A percentile compares a stretch with the other conserved stretches of the same genome.
These are phyloP conservation scores for Helleia helle DNA, from an alignment of 2,888 invertebrate genomes.

Conservation along the genomic window DNA sequence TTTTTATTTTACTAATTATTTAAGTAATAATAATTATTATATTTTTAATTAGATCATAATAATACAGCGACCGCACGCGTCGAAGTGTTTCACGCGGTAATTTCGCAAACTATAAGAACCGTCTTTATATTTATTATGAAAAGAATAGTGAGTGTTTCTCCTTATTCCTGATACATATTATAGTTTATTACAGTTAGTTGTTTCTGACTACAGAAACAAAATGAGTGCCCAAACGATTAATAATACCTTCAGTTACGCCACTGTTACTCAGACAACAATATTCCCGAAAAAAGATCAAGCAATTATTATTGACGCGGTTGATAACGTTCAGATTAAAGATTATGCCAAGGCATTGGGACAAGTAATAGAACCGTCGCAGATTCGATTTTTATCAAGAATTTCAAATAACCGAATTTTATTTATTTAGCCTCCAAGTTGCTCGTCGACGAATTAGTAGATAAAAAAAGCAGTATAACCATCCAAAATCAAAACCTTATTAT, in stretches of 20 bases:
- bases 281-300: constrained; percentile 15
- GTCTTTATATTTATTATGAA: no score
- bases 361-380: constrained; percentile 11
- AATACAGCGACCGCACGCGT: no score
- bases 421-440: constrained; percentile 9
- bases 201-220: not conserved
- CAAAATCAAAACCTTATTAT: constrained; percentile 6
- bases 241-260: constrained; percentile 7
- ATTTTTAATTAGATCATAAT: no score
- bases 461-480: not conserved
- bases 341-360: constrained; percentile 10
- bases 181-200: not conserved
- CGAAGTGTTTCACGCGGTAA: no score
- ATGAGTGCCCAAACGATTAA: not conserved
- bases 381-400: constrained; percentile 13
- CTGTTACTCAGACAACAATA: constrained; percentile 7
- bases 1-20: no score
- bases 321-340: constrained; percentile 12
- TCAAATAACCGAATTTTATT: constrained; percentile 12
- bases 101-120: no score
- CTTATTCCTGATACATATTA: no score
- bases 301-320: constrained; percentile 12
- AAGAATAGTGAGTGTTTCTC: no score
- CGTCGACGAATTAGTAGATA: constrained; percentile 6
- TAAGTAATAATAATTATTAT: no score